Percentiles rank a stretch among this genome's conserved stretches.
These are phyloP conservation scores for Cairina moschata DNA, from an alignment of 2,113 vertebrate species.

Conservation along the genomic window DNA sequence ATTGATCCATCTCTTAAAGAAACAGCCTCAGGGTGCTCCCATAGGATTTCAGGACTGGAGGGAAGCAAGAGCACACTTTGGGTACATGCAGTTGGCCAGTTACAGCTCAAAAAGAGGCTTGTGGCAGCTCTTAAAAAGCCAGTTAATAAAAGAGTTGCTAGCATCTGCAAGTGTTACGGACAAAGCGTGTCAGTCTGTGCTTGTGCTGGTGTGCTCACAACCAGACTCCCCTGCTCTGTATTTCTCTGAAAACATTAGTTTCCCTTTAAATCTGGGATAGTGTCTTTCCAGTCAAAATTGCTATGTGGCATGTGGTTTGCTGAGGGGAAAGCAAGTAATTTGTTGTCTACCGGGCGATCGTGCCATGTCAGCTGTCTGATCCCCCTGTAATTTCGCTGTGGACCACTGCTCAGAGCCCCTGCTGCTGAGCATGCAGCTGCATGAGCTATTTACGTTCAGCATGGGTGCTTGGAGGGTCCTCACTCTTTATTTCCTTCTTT, in stretches of 20 bases:
- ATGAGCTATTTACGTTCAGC: accelerated
- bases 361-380: constrained; percentile 13
- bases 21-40: not conserved
- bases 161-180: accelerated
- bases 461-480: not conserved
- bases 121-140: not conserved
- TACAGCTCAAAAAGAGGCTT: not conserved
- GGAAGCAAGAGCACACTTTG: not conserved
- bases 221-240: accelerated
- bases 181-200: accelerated
- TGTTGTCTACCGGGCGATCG: not conserved
- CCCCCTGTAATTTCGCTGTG: not conserved
- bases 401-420: not conserved
- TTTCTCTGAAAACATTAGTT: not conserved
- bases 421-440: not conserved
- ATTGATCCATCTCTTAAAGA: not conserved
- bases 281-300: not conserved
- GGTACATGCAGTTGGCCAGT: not conserved
- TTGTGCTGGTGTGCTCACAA: not conserved
- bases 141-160: not conserved
- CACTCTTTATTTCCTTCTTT: not conserved
- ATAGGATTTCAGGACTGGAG: not conserved
- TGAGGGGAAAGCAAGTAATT: not conserved
- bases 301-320: constrained; percentile 26
- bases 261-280: constrained; percentile 35